Percentiles rank a stretch among this genome's conserved stretches.
Conservation (phyloP, 2,888 invertebrate genomes). For the Bombyx huttoni region DNA sequence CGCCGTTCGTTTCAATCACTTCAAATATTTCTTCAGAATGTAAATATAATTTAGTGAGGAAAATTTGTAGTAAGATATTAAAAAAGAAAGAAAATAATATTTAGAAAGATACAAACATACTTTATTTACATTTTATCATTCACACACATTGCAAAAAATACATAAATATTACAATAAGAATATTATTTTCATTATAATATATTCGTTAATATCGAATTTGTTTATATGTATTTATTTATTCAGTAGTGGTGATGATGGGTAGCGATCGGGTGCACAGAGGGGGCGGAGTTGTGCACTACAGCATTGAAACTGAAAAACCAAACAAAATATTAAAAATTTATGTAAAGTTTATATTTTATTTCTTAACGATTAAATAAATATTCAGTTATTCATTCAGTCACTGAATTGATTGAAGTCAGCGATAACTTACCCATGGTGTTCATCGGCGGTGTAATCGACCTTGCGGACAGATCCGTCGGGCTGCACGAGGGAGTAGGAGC, state of each 20-base stretch:
- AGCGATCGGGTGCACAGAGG: conserved; percentile 30
- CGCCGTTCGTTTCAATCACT: too few species aligned
- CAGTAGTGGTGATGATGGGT: conserved; percentile 25
- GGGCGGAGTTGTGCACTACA: conserved; percentile 55
- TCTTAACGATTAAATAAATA: conserved; percentile 29
- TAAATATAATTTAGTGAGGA: conserved; percentile 5
- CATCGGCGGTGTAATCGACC: conserved; percentile 71
- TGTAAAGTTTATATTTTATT: background rate
- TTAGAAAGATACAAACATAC: conserved; percentile 27
- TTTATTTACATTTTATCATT: conserved; percentile 24
- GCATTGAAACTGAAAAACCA: conserved; percentile 38
- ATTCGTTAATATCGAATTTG: too few species aligned
- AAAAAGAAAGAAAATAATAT: conserved; percentile 30
- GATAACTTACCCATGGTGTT: conserved; percentile 24
- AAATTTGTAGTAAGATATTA: conserved; percentile 18
- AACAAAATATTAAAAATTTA: background rate
- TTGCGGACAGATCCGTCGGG: conserved; percentile 68
- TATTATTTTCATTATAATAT: background rate
- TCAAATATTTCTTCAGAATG: background rate
- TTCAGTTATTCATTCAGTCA: too few species aligned
- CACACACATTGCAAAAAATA: conserved; percentile 21
- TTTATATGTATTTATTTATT: background rate
- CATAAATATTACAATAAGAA: conserved; percentile 6
- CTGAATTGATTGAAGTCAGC: too few species aligned
- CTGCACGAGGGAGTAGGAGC: conserved; percentile 62